These are phyloP conservation scores for Lochmaea capreae DNA, from an alignment of 2,888 invertebrate species.

Conservation along the genomic window DNA sequence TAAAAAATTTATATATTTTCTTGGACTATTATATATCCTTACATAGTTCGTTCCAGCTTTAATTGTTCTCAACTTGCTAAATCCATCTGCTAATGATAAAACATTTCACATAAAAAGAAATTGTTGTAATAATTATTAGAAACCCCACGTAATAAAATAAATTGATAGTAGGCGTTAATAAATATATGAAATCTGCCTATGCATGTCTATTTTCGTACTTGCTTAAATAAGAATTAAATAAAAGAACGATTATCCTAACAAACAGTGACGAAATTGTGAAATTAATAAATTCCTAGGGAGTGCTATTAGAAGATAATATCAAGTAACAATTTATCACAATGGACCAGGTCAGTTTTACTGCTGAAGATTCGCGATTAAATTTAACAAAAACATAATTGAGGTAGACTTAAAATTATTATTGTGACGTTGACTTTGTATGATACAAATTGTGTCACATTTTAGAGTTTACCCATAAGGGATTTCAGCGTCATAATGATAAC, in stretches of 20 bases:
- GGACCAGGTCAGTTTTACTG: neutral
- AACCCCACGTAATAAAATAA: neutral
- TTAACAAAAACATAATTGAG: no score
- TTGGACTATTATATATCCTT: no score
- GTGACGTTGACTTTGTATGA: no score
- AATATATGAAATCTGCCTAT: neutral
- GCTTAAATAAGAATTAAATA: neutral
- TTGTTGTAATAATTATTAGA: neutral
- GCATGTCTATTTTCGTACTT: neutral
- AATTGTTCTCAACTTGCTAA: no score
- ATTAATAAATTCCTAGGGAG: neutral
- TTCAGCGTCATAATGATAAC: neutral
- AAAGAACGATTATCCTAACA: neutral
- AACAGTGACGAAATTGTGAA: neutral
- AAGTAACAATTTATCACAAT: neutral
- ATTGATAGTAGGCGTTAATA: neutral
- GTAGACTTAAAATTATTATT: no score
- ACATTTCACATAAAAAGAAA: neutral
- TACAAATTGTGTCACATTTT: no score
- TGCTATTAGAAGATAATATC: neutral
- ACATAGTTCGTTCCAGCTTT: no score
- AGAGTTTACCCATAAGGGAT: neutral
- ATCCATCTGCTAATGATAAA: neutral
- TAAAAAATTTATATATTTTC: no score
- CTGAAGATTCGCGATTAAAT: no score